These are phyloP conservation scores for Conger conger DNA, from an alignment of 2,113 vertebrate genomes.

Conservation along the genomic window DNA sequence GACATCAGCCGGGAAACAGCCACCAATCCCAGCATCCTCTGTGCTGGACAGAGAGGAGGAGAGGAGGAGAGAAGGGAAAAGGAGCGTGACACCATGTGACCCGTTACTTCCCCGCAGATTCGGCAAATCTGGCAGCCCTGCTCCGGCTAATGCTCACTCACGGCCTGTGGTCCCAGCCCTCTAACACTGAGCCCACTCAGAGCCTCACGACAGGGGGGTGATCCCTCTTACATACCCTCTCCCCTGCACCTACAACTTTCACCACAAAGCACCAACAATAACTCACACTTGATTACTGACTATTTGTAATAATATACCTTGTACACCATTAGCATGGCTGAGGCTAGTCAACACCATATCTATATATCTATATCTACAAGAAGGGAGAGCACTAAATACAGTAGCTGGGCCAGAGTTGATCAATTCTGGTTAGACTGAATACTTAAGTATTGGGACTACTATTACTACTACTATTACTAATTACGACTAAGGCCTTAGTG, in stretches of 20 bases:
- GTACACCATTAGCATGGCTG: background rate
- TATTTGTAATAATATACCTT: background rate
- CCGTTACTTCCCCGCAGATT: constrained; percentile 23
- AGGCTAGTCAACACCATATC: background rate
- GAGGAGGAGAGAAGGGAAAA: background rate
- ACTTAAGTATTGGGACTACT: background rate
- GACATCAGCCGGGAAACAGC: constrained; percentile 16
- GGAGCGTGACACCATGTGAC: background rate
- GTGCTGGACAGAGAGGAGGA: constrained; percentile 39
- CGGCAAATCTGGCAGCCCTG: constrained; percentile 12
- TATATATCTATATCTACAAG: background rate
- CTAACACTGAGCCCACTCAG: constrained; percentile 35
- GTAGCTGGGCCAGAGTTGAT: background rate
- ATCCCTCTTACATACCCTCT: background rate
- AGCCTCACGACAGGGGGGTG: background rate
- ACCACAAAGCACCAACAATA: background rate
- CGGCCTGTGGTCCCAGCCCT: constrained; percentile 27
- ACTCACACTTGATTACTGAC: background rate
- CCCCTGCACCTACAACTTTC: background rate
- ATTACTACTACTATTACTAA: background rate
- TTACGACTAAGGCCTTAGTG: background rate
- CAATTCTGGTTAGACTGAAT: background rate
- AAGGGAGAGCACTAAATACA: background rate
- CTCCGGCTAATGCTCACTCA: constrained; percentile 14
- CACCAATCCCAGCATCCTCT: constrained; percentile 15